Percentiles rank a stretch among this genome's conserved stretches.
Evolutionary conservation across 2,113 vertebrate species (phyloP).

Genomic region (Lethenteron reissneri): DNA sequence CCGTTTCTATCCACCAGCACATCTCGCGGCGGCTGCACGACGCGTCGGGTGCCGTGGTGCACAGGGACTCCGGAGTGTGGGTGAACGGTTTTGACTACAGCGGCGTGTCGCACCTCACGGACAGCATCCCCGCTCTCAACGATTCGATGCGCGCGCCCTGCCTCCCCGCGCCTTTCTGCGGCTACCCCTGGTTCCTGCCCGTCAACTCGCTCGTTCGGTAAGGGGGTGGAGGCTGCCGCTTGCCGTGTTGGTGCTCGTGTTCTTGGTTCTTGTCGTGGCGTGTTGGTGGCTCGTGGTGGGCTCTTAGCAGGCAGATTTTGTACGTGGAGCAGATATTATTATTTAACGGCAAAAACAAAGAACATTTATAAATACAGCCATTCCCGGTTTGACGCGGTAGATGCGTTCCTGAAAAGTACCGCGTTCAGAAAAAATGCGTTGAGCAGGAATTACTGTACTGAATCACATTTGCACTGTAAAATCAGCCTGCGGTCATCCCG

Average conservation of each 20-base stretch:
- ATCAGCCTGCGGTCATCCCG: too few relatives aligned
- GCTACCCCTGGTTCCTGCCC: constrained; percentile 78
- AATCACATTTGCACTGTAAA: too few relatives aligned
- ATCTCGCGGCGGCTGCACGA: constrained; percentile 47
- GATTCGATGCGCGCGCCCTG: constrained; percentile 46
- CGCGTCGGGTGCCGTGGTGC: constrained; percentile 41
- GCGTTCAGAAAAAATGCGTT: too few relatives aligned
- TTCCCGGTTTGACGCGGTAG: too few relatives aligned
- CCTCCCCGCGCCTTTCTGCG: constrained; percentile 53
- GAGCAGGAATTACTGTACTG: too few relatives aligned
- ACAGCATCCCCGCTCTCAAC: constrained; percentile 60
- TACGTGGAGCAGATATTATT: constrained; percentile 5
- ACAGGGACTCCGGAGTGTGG: constrained; percentile 73
- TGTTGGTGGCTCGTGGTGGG: too few relatives aligned
- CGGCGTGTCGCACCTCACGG: constrained; percentile 54
- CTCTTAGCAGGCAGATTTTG: too few relatives aligned
- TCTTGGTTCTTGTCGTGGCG: too few relatives aligned
- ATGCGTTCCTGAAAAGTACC: too few relatives aligned
- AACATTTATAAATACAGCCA: neutral
- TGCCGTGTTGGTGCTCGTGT: too few relatives aligned
- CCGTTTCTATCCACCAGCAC: constrained; percentile 28
- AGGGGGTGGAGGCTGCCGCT: constrained; percentile 9
- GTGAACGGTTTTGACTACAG: constrained; percentile 84
- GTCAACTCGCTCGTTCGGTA: constrained; percentile 70
- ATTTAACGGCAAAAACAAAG: neutral